Percentiles rank a stretch among this genome's conserved stretches.
Conservation (phyloP, 2,888 invertebrate species). For the Epistrophe eligans region DNA sequence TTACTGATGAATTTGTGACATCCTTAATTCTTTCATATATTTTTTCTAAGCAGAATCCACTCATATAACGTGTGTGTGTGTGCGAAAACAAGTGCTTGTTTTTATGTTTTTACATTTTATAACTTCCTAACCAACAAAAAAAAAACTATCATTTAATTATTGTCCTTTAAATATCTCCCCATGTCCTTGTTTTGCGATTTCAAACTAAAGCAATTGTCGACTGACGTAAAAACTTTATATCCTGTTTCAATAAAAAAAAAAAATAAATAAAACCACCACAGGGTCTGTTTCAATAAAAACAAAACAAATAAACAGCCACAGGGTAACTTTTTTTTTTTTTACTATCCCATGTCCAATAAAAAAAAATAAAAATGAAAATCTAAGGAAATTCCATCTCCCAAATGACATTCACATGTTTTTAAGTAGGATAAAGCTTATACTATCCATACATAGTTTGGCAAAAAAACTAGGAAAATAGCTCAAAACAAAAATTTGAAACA, state of each 20-base stretch:
- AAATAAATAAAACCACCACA: not conserved
- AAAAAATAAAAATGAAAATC: not conserved
- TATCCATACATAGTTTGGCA: not conserved
- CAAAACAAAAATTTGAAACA: not conserved
- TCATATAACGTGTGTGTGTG: too few relatives aligned
- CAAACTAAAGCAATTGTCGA: not conserved
- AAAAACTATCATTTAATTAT: not conserved
- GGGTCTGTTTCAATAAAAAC: not conserved
- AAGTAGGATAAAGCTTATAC: not conserved
- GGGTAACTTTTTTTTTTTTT: not conserved
- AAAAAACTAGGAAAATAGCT: not conserved
- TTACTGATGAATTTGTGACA: too few relatives aligned
- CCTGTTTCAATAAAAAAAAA: not conserved
- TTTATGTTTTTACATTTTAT: too few relatives aligned
- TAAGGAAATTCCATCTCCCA: not conserved
- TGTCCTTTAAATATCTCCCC: not conserved
- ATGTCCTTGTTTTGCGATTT: not conserved
- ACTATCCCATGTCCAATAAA: not conserved
- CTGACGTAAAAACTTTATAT: not conserved
- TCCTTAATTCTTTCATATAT: too few relatives aligned
- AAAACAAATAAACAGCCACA: not conserved
- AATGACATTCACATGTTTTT: conserved; percentile 5
- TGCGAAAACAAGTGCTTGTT: too few relatives aligned
- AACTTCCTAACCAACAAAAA: not conserved
- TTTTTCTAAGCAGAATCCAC: too few relatives aligned